Base-by-base conservation (phyloP, 1,140 invertebrate species). In the Vanessa atalanta region DNA sequence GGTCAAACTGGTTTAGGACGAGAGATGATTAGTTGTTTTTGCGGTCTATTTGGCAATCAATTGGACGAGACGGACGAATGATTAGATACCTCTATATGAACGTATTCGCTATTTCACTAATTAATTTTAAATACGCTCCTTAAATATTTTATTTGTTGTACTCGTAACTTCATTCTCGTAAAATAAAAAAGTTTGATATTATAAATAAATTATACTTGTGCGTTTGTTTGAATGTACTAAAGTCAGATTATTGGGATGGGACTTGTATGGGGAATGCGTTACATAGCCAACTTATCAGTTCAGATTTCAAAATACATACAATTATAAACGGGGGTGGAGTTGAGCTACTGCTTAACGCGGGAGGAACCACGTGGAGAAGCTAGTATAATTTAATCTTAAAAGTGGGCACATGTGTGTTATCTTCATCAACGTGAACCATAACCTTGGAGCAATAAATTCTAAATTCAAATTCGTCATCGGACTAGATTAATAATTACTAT, bases 401-500 rank as follows among this genome's bases (percentile, higher is more conserved):
- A 68, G 65, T 14, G 51, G 51, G 15, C 51, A 68, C 65, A 68
- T 68, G 51, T 68, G 65, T n/a, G 31, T 37, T 50, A 51, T 43
- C 65, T 68, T 16, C 50, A 55, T 16, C 26, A 68, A 48, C n/a
- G 37, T 73, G 70, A 69, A 37, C 51, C 47, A 60, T 55, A 69
- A 85, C 83, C 81, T 84, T 60, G 26, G 37, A 60, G 81, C 81
- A 79, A 89, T 92, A 91, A 89, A 91, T 92, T 86, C 80, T 64
- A 51, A 79, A 85, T 88, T 88, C 82, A 85, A 70, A 92, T 89
- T 88, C 89, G 83, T 92, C 90, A 90, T 82, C 70, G 79, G 84
- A 84, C 76, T 78, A 80, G 88, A 92, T 90, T 90, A 89, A 88
- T 91, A 86, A 91, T 88, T 88, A 90, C 90, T 89, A 91, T 83